Evolutionary conservation across 1,140 invertebrate species (phyloP), one percentile per base, ranked within the genome.

Genomic region (Galleria mellonella): DNA sequence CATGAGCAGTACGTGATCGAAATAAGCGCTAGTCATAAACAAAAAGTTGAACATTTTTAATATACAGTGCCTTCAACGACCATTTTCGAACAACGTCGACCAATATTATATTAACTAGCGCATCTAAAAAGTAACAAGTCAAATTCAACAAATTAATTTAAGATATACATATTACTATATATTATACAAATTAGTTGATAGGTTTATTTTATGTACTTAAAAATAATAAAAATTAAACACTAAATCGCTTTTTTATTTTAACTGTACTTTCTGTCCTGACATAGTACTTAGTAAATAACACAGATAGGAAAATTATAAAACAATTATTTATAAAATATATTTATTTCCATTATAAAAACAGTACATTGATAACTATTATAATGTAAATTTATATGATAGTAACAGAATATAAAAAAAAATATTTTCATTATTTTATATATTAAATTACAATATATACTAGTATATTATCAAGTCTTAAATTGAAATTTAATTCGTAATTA

Each of bases 161-260:
- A 83, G 76, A 79, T 82, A 83, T 81, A 83, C 71, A 82, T 85
- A 85, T 55, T 45, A 69, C 75, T 84, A 83, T 85, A 82, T 85
- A 83, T 85, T 82, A 76, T 85, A 83, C 78, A 85, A 83, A 85
- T 81, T 83, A 85, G 78, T 82, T 82, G 54, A 72, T 85, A 85
- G 82, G 74, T 74, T 74, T 83, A 83, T 83, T 81, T 81, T 83
- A 83, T 83, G 82, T 85, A 85, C 79, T 83, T 85, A 85, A 75
- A 84, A 79, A 77, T 71, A 81, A 74, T 81, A 83, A 83, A 78
- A 83, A 79, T 74, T 74, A 77, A 77, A 81, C 65, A 70, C 64
- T 66, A 72, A 62, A 60, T 23, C 17, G 17, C 17, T 23, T 23
- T 23, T 23, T 23, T 23, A 23, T 23, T 23, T 23, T 23, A 23